Evolutionary conservation across 2,888 invertebrate species (phyloP).

Genomic region (Choristoneura rosaceana): DNA sequence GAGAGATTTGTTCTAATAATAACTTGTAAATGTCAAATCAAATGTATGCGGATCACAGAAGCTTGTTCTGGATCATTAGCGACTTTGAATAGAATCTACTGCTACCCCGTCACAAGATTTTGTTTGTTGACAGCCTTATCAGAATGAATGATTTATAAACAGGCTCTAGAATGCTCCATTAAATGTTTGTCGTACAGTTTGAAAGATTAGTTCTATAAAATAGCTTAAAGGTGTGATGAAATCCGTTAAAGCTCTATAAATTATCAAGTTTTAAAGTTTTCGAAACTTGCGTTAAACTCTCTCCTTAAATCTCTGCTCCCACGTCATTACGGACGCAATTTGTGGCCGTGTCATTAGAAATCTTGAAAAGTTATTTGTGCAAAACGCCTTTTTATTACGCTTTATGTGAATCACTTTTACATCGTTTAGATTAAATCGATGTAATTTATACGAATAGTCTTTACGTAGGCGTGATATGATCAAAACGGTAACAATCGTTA

Average conservation of each 20-base stretch:
- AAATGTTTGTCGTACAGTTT: neutral
- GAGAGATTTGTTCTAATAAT: conserved; percentile 32
- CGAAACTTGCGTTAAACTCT: conserved; percentile 32
- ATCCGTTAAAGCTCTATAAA: conserved; percentile 2
- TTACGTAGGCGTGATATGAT: neutral
- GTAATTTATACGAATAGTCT: conserved; percentile 12
- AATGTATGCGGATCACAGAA: conserved; percentile 57
- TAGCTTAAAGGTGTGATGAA: neutral
- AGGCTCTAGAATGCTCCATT: neutral
- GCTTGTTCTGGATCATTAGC: conserved; percentile 52
- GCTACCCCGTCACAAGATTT: neutral
- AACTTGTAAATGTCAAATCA: conserved; percentile 52
- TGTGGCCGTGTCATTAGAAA: conserved; percentile 39
- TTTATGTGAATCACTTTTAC: conserved; percentile 38
- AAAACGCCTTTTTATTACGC: conserved; percentile 32
- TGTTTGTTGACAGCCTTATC: conserved; percentile 19
- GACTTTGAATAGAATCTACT: conserved; percentile 16
- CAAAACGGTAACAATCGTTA: neutral
- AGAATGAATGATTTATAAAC: conserved; percentile 14
- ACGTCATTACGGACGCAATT: conserved; percentile 33
- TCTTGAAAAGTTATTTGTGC: conserved; percentile 37
- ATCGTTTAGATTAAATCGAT: conserved; percentile 20
- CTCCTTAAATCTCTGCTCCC: conserved; percentile 27
- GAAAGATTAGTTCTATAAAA: neutral
- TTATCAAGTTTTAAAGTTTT: neutral